phyloP scores from a whole-genome alignment of 2,888 invertebrate species.

The Clepsis dumicolana region DNA sequence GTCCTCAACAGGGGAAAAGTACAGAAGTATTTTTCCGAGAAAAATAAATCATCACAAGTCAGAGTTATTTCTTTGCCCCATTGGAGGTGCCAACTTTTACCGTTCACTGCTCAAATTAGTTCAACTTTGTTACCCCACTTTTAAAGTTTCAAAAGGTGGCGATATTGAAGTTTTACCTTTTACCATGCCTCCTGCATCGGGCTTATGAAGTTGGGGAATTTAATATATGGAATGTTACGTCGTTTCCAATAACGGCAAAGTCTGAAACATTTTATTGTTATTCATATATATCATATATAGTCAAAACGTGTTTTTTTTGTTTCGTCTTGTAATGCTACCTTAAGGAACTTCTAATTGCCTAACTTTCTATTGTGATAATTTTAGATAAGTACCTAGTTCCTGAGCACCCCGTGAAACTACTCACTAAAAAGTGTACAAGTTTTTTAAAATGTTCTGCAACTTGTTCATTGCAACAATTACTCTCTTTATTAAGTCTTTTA shows the following conservation, averaged over 20 bases:
- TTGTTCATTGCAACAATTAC: no score
- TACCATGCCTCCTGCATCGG: constrained; percentile 64
- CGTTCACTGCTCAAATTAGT: constrained; percentile 78
- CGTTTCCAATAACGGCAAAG: constrained; percentile 16
- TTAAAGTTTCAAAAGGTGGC: constrained; percentile 79
- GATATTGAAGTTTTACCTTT: constrained; percentile 82
- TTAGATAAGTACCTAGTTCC: no score
- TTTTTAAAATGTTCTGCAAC: no score
- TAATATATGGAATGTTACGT: constrained; percentile 52
- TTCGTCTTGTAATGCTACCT: no score
- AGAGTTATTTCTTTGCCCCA: constrained; percentile 70
- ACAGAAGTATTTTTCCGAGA: constrained; percentile 73
- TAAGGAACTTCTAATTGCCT: no score
- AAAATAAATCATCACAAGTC: constrained; percentile 82
- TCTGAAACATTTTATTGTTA: constrained; percentile 5
- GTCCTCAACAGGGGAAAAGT: constrained; percentile 62
- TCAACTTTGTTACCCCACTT: constrained; percentile 63
- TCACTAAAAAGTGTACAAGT: no score
- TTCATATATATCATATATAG: constrained; percentile 3
- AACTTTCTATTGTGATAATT: no score
- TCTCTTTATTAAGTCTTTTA: no score
- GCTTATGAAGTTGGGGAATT: constrained; percentile 57
- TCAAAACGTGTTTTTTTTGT: no score
- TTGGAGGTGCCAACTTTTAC: constrained; percentile 76
- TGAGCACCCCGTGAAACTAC: no score